Evolutionary conservation across 2,888 invertebrate genomes (phyloP), one percentile per base, ranked within the genome.

Genomic region (Nysson spinosus): DNA sequence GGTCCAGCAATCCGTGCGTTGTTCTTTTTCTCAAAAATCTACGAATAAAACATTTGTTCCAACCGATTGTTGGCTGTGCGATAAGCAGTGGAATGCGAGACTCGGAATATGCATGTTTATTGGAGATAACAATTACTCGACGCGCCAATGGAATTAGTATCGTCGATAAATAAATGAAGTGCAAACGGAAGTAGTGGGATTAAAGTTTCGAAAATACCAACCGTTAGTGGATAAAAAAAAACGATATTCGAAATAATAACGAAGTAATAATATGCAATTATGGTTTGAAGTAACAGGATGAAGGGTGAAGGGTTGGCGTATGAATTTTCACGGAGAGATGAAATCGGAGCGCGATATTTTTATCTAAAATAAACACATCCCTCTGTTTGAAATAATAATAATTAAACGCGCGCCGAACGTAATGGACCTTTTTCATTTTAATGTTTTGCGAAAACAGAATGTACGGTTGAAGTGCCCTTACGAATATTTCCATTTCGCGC

Each of bases 391-490:
- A 74, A 74, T 60, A 70, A 70, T 67, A 72, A 73, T 73, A 74
- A 73, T 73, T 75, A 71, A 73, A 70, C 62, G 56, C 57, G 51
- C 55, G 60, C 64, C 61, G 60, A 61, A 49, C 57, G 70, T 67
- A 73, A 70, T 70, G 71, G 71, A 73, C 60, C 75, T 73, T 73
- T 73, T 73, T 74, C 73, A 71, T 70, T 74, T 73, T 74, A 73
- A 73, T 73, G 70, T 62, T 64, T 67, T 56, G 75, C 49, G 71
- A 74, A 63, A 70, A 74, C 74, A 64, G 63, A 74, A 74, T 62
- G 62, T 46, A 62, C 57, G 70, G 50, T 54, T 32, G 64, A 54
- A 50, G 68, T 54, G 61, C 64, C 75, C 74, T 63, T 64, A 58
- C 68, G 74, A 58, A 74, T 71, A 75, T 75, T 75, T 75, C 71